Base-by-base conservation (phyloP, 1,140 invertebrate species). In the Acarapis woodi region DNA sequence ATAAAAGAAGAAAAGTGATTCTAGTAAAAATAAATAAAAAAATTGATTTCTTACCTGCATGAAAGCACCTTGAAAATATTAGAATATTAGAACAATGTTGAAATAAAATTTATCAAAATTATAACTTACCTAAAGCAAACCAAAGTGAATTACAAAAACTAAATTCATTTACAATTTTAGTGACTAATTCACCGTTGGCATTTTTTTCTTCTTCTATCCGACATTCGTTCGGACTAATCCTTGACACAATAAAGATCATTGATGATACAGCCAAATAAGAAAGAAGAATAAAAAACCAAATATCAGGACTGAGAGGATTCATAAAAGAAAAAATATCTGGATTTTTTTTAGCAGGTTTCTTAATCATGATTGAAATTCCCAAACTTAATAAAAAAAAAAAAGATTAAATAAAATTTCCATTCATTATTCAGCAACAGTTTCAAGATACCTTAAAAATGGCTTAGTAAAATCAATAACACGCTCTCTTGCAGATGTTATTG, bases 41-140 rank as follows among this genome's bases (percentile, higher is more conserved):
- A n/a, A n/a, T n/a, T n/a, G n/a, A n/a, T n/a, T n/a, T n/a, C n/a
- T n/a, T n/a, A n/a, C n/a, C n/a, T n/a, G n/a, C n/a, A n/a, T n/a
- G n/a, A n/a, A n/a, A n/a, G n/a, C n/a, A n/a, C n/a, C n/a, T n/a
- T n/a, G 18, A 32, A 32, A 18, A 8, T 6, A 32, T 18, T 6
- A 16, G 31, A 12, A 32, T 32, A 18, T 32, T 32, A 59, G 41
- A 48, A 52, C 54, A 44, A 58, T 59, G 10, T 53, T 40, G 14
- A 58, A 48, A 8, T 8, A 8, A 8, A 6, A 32, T 32, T 8
- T 8, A 16, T 16, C 5, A 16, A 8, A 32, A 16, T 12, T n/a
- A n/a, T n/a, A n/a, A n/a, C 6, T 76, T 79, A 35, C 79, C 79
- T 44, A 87, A 71, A 10, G 75, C 73, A 56, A 74, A 61, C 71